Conservation (phyloP, 2,113 vertebrate genomes). For the Tragelaphus strepsiceros region DNA sequence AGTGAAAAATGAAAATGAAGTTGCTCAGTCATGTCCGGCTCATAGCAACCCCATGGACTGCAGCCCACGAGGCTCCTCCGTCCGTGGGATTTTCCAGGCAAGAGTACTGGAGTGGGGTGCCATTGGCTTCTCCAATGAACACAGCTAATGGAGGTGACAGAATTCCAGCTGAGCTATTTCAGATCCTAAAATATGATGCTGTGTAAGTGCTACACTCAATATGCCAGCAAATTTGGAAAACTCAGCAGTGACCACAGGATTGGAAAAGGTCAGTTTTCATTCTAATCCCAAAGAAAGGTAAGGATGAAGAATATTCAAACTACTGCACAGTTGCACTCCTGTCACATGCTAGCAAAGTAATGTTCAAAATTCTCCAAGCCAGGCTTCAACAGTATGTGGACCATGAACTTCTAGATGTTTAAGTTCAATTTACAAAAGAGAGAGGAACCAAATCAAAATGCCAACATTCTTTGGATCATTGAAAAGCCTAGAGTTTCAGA, state of each 20-base stretch:
- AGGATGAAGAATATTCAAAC: background rate
- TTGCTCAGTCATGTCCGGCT: too few relatives aligned
- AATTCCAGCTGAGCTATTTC: background rate
- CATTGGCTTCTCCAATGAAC: background rate
- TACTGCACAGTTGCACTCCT: background rate
- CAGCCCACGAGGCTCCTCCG: too few relatives aligned
- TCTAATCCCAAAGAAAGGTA: background rate
- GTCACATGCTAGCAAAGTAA: background rate
- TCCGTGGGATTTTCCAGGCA: too few relatives aligned
- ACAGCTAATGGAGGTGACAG: background rate
- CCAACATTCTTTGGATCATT: background rate
- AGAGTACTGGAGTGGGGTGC: too few relatives aligned
- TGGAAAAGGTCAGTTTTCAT: background rate
- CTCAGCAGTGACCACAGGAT: background rate
- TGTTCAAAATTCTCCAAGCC: background rate
- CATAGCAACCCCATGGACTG: too few relatives aligned
- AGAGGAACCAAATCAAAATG: background rate
- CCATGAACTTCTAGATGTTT: background rate
- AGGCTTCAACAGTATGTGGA: background rate
- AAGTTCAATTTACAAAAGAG: background rate
- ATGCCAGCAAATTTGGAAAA: background rate
- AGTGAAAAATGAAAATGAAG: too few relatives aligned
- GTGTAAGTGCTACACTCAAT: background rate
- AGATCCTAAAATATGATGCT: background rate
- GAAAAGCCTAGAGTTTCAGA: too few relatives aligned